phyloP scores from a whole-genome alignment of 2,797 vertebrate species.

The Holocentrus rufus region DNA sequence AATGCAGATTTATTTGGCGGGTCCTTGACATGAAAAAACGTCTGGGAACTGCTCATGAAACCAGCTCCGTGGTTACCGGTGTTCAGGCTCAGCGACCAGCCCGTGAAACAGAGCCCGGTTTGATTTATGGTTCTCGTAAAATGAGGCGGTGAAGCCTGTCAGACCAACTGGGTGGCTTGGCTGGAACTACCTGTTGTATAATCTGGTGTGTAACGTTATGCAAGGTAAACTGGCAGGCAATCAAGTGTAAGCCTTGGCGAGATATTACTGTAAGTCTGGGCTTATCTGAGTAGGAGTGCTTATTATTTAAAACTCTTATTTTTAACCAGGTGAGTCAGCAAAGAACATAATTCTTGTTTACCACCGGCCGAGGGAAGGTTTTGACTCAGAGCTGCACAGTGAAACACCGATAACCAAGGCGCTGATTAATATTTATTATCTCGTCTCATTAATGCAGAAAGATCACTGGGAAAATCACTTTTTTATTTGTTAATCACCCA shows the following conservation, averaged over 20 bases:
- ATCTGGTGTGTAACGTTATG: conserved; percentile 47
- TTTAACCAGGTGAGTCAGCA: conserved; percentile 6
- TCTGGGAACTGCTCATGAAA: too few species aligned
- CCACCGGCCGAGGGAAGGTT: conserved; percentile 3
- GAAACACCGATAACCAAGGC: too few species aligned
- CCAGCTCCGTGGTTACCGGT: too few species aligned
- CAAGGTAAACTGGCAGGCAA: conserved; percentile 58
- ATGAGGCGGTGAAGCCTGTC: neutral
- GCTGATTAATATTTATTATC: too few species aligned
- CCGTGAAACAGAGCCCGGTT: neutral
- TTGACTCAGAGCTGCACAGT: neutral
- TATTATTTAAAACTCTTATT: conserved; percentile 20
- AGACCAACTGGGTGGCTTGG: conserved; percentile 31
- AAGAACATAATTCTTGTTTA: neutral
- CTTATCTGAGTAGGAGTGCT: conserved; percentile 21
- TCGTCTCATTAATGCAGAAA: too few species aligned
- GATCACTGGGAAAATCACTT: too few species aligned
- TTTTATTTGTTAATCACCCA: too few species aligned
- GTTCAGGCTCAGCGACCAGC: too few species aligned
- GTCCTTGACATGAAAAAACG: too few species aligned
- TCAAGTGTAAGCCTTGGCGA: conserved; percentile 26
- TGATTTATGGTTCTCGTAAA: conserved; percentile 49
- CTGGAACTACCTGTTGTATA: conserved; percentile 54
- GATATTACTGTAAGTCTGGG: conserved; percentile 17
- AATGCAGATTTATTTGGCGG: too few species aligned